These are phyloP conservation scores for Psix sp. DNA, from an alignment of 1,140 invertebrate genomes.

Conservation along the genomic window DNA sequence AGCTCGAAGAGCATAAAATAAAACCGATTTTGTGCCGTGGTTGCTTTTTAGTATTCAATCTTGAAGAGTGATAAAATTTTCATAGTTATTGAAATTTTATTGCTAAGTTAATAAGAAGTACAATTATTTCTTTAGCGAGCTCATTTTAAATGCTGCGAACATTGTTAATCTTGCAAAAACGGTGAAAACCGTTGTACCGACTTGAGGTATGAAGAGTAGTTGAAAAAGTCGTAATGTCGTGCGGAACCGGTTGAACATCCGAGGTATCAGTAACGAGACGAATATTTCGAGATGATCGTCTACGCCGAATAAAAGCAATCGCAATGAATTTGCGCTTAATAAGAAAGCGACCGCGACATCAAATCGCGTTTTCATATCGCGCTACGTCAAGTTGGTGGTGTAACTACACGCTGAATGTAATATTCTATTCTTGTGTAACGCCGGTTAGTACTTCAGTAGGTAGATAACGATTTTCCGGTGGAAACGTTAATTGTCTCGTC, in stretches of 20 bases:
- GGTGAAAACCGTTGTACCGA: not conserved
- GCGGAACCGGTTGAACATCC: slow-evolving; percentile 36
- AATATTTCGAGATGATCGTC: slow-evolving; percentile 34
- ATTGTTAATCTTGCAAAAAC: slow-evolving; percentile 9
- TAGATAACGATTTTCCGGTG: slow-evolving; percentile 60
- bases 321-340: slow-evolving; percentile 39
- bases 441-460: slow-evolving; percentile 14
- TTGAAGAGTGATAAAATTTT: not conserved
- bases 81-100: slow-evolving; percentile 3
- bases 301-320: slow-evolving; percentile 27
- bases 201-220: slow-evolving; percentile 12
- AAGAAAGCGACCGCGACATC: slow-evolving; percentile 15
- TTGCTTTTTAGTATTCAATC: no score
- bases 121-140: slow-evolving; percentile 5
- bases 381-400: slow-evolving; percentile 3
- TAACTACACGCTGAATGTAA: slow-evolving; percentile 13
- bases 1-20: no score
- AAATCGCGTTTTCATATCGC: slow-evolving; percentile 16
- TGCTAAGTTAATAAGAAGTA: slow-evolving; percentile 11
- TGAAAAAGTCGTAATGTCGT: slow-evolving; percentile 39
- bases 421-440: slow-evolving; percentile 54
- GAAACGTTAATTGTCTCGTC: slow-evolving; percentile 61
- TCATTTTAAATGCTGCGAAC: slow-evolving; percentile 4
- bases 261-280: slow-evolving; percentile 37
- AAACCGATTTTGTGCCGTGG: no score